phyloP scores from a whole-genome alignment of 2,113 vertebrate species.

The Recurvirostra avosetta region DNA sequence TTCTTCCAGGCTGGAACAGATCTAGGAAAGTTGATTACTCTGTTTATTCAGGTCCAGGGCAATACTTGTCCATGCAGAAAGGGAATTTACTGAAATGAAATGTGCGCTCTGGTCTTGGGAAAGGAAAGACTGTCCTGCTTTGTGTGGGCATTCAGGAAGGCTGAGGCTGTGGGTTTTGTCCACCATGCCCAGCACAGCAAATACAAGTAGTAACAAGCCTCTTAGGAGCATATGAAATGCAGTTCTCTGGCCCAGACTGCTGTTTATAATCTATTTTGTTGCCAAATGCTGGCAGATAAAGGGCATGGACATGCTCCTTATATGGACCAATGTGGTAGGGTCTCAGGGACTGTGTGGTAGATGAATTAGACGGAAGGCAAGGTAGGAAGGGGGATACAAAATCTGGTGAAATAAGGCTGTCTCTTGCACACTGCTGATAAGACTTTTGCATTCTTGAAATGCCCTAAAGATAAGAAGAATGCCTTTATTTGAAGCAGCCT shows the following conservation, averaged over 20 bases:
- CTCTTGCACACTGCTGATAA: background rate
- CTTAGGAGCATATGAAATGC: background rate
- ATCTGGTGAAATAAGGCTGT: background rate
- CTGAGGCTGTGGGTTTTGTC: background rate
- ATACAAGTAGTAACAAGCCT: background rate
- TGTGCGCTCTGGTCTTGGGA: background rate
- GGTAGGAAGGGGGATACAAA: background rate
- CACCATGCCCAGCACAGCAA: background rate
- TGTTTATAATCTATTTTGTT: background rate
- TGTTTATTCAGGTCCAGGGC: background rate
- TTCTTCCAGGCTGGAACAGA: background rate
- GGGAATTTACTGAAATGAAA: background rate
- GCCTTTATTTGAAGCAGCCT: background rate
- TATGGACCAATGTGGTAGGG: background rate
- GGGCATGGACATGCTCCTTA: background rate
- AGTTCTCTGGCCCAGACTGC: background rate
- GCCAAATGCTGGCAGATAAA: background rate
- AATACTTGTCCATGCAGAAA: background rate
- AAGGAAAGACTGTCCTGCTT: background rate
- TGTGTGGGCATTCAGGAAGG: background rate
- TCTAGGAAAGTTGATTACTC: background rate
- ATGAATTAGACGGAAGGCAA: background rate
- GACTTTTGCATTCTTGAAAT: background rate
- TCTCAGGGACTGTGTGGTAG: background rate
- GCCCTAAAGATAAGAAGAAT: background rate